These are phyloP conservation scores for Choristoneura rosaceana DNA, from an alignment of 2,888 invertebrate species.

Conservation along the genomic window DNA sequence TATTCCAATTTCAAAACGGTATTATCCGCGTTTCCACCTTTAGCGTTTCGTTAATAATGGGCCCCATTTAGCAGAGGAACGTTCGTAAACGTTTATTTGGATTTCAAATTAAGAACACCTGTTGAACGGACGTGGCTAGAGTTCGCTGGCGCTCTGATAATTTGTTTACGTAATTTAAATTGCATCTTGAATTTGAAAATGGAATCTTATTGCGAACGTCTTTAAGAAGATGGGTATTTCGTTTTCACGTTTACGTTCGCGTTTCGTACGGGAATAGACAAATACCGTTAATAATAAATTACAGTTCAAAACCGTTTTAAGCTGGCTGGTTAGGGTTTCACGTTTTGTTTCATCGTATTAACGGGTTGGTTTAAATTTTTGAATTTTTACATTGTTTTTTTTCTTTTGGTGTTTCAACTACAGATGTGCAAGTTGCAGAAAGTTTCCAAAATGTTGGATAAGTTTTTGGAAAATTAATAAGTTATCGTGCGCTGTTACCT, in stretches of 20 bases:
- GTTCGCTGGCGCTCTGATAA: conserved; percentile 59
- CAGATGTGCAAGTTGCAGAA: too few species aligned
- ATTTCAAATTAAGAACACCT: conserved; percentile 78
- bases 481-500: too few species aligned
- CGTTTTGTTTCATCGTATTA: not conserved
- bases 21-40: conserved; percentile 24
- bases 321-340: not conserved
- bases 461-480: too few species aligned
- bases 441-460: too few species aligned
- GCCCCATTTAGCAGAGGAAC: conserved; percentile 59
- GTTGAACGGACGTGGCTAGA: conserved; percentile 59
- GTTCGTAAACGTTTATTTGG: conserved; percentile 70
- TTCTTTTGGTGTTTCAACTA: too few species aligned
- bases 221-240: conserved; percentile 48
- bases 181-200: conserved; percentile 58
- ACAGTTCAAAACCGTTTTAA: not conserved
- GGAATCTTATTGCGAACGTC: conserved; percentile 44
- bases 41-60: conserved; percentile 51
- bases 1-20: conserved; percentile 33
- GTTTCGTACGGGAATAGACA: not conserved
- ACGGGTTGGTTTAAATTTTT: not conserved
- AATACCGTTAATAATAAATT: conserved; percentile 1
- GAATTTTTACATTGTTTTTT: not conserved
- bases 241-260: not conserved
- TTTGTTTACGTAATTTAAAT: conserved; percentile 76